Percentiles rank a stretch among this genome's conserved stretches.
These are phyloP conservation scores for Microchrysa polita DNA, from an alignment of 2,888 invertebrate species.

Conservation along the genomic window DNA sequence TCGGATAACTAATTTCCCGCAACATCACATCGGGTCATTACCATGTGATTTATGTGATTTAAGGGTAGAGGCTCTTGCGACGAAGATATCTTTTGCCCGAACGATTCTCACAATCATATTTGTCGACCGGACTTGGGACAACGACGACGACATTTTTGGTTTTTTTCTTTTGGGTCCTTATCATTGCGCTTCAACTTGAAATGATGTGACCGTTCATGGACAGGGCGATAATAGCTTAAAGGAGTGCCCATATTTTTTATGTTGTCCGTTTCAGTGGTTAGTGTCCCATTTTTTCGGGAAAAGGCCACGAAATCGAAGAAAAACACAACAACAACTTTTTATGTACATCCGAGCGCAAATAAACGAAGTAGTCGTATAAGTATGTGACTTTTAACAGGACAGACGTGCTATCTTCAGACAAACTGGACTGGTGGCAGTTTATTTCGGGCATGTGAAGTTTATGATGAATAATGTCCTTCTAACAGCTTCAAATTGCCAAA, in stretches of 20 bases:
- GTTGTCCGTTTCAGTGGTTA: conserved; percentile 17
- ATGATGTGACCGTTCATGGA: conserved; percentile 18
- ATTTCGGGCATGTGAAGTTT: conserved; percentile 39
- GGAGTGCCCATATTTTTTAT: conserved; percentile 32
- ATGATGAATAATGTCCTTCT: conserved; percentile 39
- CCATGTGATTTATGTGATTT: conserved; percentile 46
- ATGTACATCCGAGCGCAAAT: too few species aligned
- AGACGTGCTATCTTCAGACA: conserved; percentile 13
- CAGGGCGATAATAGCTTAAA: conserved; percentile 25
- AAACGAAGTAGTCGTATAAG: too few species aligned
- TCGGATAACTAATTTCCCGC: conserved; percentile 47
- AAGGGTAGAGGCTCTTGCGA: conserved; percentile 18
- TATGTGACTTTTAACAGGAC: not conserved
- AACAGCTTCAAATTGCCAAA: conserved; percentile 39
- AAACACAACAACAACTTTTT: too few species aligned
- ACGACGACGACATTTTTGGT: too few species aligned
- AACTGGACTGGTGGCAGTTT: not conserved
- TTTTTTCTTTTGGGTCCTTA: conserved; percentile 20
- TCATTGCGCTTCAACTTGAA: conserved; percentile 5
- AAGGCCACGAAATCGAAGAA: not conserved
- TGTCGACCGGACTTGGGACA: not conserved
- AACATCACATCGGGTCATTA: conserved; percentile 48
- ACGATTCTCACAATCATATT: conserved; percentile 22
- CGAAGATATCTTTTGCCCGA: not conserved
- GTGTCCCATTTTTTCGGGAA: conserved; percentile 4